Base-by-base conservation (phyloP, 2,888 invertebrate species). In the Psylliodes chrysocephalus region DNA sequence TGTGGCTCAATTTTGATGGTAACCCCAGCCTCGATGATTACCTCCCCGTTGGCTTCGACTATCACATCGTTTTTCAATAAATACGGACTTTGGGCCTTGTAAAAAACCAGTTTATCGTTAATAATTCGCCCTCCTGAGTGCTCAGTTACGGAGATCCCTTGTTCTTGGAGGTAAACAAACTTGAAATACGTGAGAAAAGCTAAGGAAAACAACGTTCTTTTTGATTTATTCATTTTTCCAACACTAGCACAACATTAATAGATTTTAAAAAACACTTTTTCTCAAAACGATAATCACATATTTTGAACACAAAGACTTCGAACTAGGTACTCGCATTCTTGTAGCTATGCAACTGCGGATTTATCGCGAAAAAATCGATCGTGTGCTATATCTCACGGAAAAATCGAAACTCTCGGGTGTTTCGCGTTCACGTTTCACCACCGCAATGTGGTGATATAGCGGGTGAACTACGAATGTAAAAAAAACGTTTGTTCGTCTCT, bases 1-100 rank as follows among this genome's bases (percentile, higher is more conserved):
- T 95, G 95, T 1, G 97, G 94, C 3, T 93, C 92, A 82, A 98
- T 96, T 73, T 91, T 88, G 57, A 99, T 84, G 76, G 91, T 91
- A 0, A 96, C 95, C 19, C 98, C 98, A 10, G 96, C 90, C 79
- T 96, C 95, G 63, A 98, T 89, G 57, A 91, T 86, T 75, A 98
- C 84, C 76, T 92, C 91, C 0, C 91, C 94, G 67, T 90, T 89
- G 69, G 87, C 85, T 74, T 92, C 91, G 54, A 97, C 86, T 73
- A 92, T 85, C 62, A 96, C 85, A 83, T 95, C 94, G 78, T 92
- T 91, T 67, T 91, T 85, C 18, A 93, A 84, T 74, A 91, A 83
- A 78, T 91, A 95, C 18, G 94, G 94, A 77, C 92, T 92, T 73
- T 85, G 85, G 42, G 78, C 79, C 73, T 84, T 86, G 57, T 85